Conservation (phyloP, 2,888 invertebrate genomes). For the Furcula furcula region DNA sequence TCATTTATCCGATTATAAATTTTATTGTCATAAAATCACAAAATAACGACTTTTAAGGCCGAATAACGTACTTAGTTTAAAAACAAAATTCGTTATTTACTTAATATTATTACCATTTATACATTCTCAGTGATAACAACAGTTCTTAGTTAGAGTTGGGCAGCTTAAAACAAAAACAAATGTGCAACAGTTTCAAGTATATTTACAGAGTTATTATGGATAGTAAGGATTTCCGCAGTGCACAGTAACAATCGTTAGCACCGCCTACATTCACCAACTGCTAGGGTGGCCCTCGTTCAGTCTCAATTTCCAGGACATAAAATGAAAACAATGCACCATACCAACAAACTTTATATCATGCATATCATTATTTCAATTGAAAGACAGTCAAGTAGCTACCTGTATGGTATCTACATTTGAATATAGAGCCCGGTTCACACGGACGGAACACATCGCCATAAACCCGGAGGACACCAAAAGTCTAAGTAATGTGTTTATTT, state of each 20-base stretch:
- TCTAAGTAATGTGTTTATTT: constrained; percentile 69
- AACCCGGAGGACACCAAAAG: constrained; percentile 36
- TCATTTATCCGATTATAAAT: no score
- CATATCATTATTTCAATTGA: constrained; percentile 40
- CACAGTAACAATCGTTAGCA: not conserved
- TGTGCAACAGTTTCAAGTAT: not conserved
- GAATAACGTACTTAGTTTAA: no score
- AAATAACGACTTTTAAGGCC: no score
- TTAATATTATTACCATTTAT: no score
- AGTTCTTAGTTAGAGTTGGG: no score
- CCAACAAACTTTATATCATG: constrained; percentile 7
- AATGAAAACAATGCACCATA: not conserved
- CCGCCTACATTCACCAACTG: not conserved
- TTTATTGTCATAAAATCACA: no score
- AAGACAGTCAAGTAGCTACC: constrained; percentile 43
- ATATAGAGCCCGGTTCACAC: constrained; percentile 39
- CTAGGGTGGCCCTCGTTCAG: not conserved
- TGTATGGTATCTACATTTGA: constrained; percentile 30
- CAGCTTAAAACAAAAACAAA: no score
- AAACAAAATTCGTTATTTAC: no score
- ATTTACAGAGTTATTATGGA: not conserved
- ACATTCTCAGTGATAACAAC: no score
- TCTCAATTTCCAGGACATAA: not conserved
- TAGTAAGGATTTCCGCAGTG: not conserved
- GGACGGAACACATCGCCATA: constrained; percentile 39